Evolutionary conservation across 37 sponge, comb jelly and placozoan species (phyloP).

Genomic region (Ephydatia muelleri): DNA sequence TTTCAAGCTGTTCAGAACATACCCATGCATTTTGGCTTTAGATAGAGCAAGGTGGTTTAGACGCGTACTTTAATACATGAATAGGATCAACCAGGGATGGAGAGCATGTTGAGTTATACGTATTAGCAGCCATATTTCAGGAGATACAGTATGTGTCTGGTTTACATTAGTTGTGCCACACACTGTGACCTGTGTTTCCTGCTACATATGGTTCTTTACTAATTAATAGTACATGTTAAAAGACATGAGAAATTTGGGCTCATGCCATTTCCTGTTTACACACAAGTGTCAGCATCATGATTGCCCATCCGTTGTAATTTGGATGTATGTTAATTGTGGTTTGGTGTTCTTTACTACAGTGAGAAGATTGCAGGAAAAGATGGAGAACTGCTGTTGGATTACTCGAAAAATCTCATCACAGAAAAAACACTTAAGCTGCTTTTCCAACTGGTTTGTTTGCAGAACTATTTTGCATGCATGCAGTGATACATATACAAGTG

Average conservation of each 20-base stretch:
- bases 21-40: no score
- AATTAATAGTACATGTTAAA: background rate
- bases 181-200: background rate
- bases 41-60: no score
- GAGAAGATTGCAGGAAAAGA: conserved; percentile 36
- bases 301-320: background rate
- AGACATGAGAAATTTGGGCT: background rate
- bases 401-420: conserved; percentile 92
- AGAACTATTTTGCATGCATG: background rate
- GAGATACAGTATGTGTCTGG: no score
- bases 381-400: conserved; percentile 90
- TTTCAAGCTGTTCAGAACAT: no score
- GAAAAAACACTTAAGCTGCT: conserved; percentile 86
- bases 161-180: no score
- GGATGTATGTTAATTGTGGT: background rate
- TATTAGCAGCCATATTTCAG: no score
- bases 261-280: background rate
- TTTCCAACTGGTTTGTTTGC: conserved; percentile 77
- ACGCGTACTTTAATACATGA: no score
- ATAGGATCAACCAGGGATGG: no score
- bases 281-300: background rate
- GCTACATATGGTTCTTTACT: background rate
- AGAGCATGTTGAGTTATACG: no score
- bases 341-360: conserved; percentile 11
- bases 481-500: background rate